Evolutionary conservation across 2,888 invertebrate species (phyloP).

Genomic region (Lysandra bellargus): DNA sequence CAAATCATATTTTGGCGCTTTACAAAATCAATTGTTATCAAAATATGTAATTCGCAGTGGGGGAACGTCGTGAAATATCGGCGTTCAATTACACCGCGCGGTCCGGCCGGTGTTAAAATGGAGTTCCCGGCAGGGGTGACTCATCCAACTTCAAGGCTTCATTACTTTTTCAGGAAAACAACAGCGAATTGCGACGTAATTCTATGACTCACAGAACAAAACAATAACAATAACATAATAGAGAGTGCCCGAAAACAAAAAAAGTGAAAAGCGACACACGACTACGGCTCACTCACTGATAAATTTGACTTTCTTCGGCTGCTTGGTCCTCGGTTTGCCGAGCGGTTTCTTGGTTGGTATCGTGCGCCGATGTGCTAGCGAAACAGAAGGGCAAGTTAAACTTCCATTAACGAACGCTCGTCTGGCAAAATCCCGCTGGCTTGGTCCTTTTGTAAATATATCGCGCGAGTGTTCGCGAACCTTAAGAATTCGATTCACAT

Average conservation of each 20-base stretch:
- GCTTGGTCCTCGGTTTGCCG: slow-evolving; percentile 90
- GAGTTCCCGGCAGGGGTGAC: slow-evolving; percentile 41
- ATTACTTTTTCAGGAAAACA: slow-evolving; percentile 21
- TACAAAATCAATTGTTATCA: not conserved
- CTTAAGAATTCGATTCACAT: not conserved
- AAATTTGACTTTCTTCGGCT: slow-evolving; percentile 94
- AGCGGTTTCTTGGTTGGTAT: slow-evolving; percentile 90
- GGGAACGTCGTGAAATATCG: slow-evolving; percentile 33
- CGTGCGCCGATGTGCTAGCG: slow-evolving; percentile 74
- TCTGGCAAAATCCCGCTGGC: slow-evolving; percentile 36
- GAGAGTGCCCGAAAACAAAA: slow-evolving; percentile 18
- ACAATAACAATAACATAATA: not conserved
- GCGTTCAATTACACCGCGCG: slow-evolving; percentile 38
- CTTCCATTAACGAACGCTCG: slow-evolving; percentile 31
- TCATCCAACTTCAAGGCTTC: slow-evolving; percentile 40
- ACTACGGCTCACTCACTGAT: slow-evolving; percentile 87
- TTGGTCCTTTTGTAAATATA: not conserved
- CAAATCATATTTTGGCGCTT: not conserved
- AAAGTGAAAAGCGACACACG: not conserved
- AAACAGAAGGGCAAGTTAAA: slow-evolving; percentile 48
- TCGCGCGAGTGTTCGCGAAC: not conserved
- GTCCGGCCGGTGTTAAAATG: slow-evolving; percentile 36
- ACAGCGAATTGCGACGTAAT: not conserved
- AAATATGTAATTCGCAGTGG: slow-evolving; percentile 17
- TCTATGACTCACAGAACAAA: slow-evolving; percentile 9